Percentiles rank a stretch among this genome's conserved stretches.
These are phyloP conservation scores for Lonchura striata DNA, from an alignment of 2,113 vertebrate species.

Conservation along the genomic window DNA sequence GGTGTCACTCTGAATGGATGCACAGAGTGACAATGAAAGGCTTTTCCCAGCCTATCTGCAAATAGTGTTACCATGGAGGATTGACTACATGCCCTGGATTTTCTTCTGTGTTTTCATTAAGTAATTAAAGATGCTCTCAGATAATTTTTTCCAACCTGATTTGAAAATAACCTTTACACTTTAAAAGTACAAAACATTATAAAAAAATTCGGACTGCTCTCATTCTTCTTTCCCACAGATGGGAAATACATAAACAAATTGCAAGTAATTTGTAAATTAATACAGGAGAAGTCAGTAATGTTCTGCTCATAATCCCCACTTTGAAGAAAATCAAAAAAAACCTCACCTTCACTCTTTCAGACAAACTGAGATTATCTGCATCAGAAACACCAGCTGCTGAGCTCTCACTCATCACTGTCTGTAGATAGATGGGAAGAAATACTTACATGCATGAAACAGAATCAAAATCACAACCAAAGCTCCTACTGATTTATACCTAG, in stretches of 20 bases:
- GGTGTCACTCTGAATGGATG: background rate
- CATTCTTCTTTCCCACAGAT: background rate
- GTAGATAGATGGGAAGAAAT: background rate
- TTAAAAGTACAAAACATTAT: background rate
- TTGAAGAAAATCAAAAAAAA: conserved; percentile 1
- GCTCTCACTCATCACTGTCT: conserved; percentile 53
- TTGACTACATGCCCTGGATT: background rate
- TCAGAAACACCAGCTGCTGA: conserved; percentile 47
- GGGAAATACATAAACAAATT: background rate
- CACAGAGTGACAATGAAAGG: background rate
- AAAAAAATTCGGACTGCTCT: background rate
- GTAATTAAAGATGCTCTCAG: background rate
- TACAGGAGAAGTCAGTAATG: background rate
- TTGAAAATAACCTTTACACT: background rate
- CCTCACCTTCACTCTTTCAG: conserved; percentile 64
- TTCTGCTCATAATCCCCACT: background rate
- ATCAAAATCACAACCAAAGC: background rate
- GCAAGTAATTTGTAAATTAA: background rate
- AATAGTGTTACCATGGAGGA: background rate
- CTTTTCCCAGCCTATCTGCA: background rate
- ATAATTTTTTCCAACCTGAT: background rate
- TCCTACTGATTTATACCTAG: background rate
- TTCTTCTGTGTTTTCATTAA: background rate
- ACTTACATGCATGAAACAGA: background rate
- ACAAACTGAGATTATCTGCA: conserved; percentile 30